These are phyloP conservation scores for Drosophila gunungcola DNA, from an alignment of 1,140 invertebrate genomes.

Conservation along the genomic window DNA sequence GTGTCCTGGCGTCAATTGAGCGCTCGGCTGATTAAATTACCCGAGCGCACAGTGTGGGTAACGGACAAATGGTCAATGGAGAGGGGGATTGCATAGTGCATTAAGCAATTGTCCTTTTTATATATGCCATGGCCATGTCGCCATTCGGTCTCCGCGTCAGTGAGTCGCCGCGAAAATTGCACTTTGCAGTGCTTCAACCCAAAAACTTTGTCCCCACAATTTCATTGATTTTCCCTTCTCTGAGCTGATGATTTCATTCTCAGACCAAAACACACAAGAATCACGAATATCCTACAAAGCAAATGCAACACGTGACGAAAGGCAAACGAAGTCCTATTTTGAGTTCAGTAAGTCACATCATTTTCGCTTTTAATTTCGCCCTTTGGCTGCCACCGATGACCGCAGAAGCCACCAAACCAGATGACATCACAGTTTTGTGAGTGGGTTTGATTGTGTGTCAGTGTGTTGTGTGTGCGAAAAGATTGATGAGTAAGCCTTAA, in stretches of 20 bases:
- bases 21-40: slow-evolving; percentile 73
- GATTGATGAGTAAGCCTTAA: slow-evolving; percentile 49
- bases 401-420: slow-evolving; percentile 45
- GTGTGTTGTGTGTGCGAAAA: slow-evolving; percentile 14
- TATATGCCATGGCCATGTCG: slow-evolving; percentile 45
- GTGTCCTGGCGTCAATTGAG: slow-evolving; percentile 67
- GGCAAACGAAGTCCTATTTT: slow-evolving; percentile 36
- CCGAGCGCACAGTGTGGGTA: slow-evolving; percentile 47
- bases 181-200: slow-evolving; percentile 44
- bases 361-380: slow-evolving; percentile 62
- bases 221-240: slow-evolving; percentile 65
- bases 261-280: slow-evolving; percentile 2
- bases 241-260: slow-evolving; percentile 65
- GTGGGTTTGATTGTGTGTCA: slow-evolving; percentile 46
- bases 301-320: slow-evolving; percentile 60
- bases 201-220: slow-evolving; percentile 41
- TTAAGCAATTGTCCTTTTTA: slow-evolving; percentile 56
- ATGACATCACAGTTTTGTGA: slow-evolving; percentile 72
- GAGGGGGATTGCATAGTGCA: slow-evolving; percentile 34
- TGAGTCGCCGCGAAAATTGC: slow-evolving; percentile 65
- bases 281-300: slow-evolving; percentile 35
- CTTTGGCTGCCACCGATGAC: slow-evolving; percentile 34
- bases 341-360: slow-evolving; percentile 49
- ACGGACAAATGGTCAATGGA: slow-evolving; percentile 36
- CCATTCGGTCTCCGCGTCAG: slow-evolving; percentile 50